Evolutionary conservation across 2,113 vertebrate genomes (phyloP), one percentile per base, ranked within the genome.

Genomic region (Phyllopteryx taeniolatus): DNA sequence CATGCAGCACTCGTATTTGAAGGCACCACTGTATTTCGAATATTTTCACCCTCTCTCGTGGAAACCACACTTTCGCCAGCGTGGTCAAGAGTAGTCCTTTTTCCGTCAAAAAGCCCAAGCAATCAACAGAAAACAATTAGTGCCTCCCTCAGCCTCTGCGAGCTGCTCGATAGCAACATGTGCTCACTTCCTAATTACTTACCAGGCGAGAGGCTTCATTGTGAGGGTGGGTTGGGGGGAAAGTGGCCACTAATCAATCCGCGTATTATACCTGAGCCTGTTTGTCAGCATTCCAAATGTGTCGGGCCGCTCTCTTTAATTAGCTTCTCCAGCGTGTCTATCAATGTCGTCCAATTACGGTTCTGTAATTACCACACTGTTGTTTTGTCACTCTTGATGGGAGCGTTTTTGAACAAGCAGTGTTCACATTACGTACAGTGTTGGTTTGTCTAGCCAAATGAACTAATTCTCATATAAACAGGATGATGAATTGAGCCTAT

Each of bases 41-140:
- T 63, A 42, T 63, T 42, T 22, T 13, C 12, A 12, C 4, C 12
- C 44, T 44, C 71, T 79, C 60, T 13, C 22, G 39, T 14, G 22
- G 15, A 35, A 61, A 61, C 22, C 67, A 67, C 69, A 49, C 51
- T 86, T 75, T 73, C 71, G 4, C 19, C 51, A 62, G 62, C 79
- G 12, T 19, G 59, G 59, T 35, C 31, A 17, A 33, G 31, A 56
- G 70, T 81, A 74, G 81, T 81, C 84, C 59, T 77, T 39, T 71
- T 84, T 79, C 72, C 79, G 83, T 74, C 84, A 79, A 81, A 85
- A 80, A 81, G 83, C 78, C 83, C 80, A 77, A 68, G 76, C 75
- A 86, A 88, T 86, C 80, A 87, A 84, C 85, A 84, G 59, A 84
- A 86, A 89, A 89, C 83, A 85, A 89, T 89, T 86, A 87, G 72